Base-by-base conservation (phyloP, 2,797 vertebrate genomes). In the Malurus splendens region DNA sequence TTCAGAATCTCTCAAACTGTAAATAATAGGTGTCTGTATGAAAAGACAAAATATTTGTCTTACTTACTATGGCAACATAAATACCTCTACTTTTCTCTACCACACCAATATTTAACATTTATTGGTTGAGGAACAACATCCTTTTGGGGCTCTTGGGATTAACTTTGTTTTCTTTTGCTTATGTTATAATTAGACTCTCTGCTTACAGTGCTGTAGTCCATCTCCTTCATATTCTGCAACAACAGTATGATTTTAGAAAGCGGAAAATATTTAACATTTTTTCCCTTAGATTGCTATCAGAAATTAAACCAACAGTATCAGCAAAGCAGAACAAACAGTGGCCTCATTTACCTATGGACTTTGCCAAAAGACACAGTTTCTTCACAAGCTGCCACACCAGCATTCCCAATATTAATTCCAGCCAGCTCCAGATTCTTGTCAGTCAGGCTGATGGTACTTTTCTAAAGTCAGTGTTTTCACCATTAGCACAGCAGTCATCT, bases 221-320 rank as follows among this genome's bases (percentile, higher is more conserved):
- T 57, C 86, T 91, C 51, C 68, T 90, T 68, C 59, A 39, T 66
- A 57, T 10, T 65, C 66, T 79, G 47, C 47, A 90, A 75, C 38
- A 94, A 92, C 66, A 93, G 23, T 39, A 79, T 32, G 48, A 70
- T 52, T 92, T 92, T 81, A 64, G 62, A 87, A 92, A 87, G 79
- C 54, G 79, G 73, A 68, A 94, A 90, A 90, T 91, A 87, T 39
- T 90, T 91, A 60, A 87, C 73, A 78, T 94, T 93, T 92, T 89
- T 91, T 57, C 64, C 62, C 25, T 55, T 62, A 81, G 89, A 93
- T 86, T 75, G 54, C 82, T 87, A 90, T 93, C 87, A 80, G 66
- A 86, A 93, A 87, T 92, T 86, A 89, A 93, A 89, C 56, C 5
- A 2, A 56, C 48, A 50, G 14, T 76, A 73, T 90, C 81, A 83